phyloP scores from a whole-genome alignment of 53 echinoderm and acorn worm genomes.

The Paelopatides confundens region DNA sequence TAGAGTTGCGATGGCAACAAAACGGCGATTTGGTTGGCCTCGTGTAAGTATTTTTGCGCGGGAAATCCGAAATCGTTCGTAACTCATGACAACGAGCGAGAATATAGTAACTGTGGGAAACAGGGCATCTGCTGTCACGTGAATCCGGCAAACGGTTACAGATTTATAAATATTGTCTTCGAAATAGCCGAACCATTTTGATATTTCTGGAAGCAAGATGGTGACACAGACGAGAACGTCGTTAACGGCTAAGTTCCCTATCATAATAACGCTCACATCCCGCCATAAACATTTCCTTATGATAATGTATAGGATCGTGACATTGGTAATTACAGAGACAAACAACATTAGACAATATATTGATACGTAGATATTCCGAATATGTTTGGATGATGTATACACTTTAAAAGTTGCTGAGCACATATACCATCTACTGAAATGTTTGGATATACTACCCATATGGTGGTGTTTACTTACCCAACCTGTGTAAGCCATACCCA shows the following conservation, averaged over 20 bases:
- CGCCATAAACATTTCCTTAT: slow-evolving; percentile 26
- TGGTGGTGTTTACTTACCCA: no score
- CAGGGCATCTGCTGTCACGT: slow-evolving; percentile 1
- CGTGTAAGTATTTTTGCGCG: slow-evolving; percentile 32
- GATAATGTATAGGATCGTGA: slow-evolving; percentile 20
- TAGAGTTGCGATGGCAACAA: slow-evolving; percentile 21
- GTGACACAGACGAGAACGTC: slow-evolving; percentile 31
- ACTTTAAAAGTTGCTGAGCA: no score
- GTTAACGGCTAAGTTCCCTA: slow-evolving; percentile 35
- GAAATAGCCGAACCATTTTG: slow-evolving; percentile 32
- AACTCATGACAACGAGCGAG: slow-evolving; percentile 38
- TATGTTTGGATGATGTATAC: neutral
- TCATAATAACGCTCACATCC: slow-evolving; percentile 43
- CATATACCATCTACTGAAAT: no score
- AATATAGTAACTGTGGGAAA: slow-evolving; percentile 41
- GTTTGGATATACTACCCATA: no score
- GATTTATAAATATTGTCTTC: slow-evolving; percentile 13
- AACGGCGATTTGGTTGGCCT: slow-evolving; percentile 21
- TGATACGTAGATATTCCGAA: neutral
- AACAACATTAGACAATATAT: slow-evolving; percentile 26
- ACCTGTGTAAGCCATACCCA: no score
- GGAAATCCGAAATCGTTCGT: slow-evolving; percentile 36
- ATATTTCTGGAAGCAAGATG: slow-evolving; percentile 25
- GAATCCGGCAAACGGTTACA: neutral
- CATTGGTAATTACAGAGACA: slow-evolving; percentile 3